phyloP scores from a whole-genome alignment of 2,113 vertebrate genomes.

The Oxyura jamaicensis region DNA sequence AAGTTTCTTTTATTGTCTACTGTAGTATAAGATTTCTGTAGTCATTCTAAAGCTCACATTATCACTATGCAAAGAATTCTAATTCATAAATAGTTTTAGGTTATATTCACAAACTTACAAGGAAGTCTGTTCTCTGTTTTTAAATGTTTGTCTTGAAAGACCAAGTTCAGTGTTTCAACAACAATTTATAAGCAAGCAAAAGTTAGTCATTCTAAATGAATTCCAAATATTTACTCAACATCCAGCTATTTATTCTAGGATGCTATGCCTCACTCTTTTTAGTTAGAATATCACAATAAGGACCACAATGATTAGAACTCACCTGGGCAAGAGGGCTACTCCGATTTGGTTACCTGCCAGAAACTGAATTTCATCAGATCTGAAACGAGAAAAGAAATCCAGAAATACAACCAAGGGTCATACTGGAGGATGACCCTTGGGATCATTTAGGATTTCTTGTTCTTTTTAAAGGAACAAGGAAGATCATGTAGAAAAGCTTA shows the following conservation, averaged over 20 bases:
- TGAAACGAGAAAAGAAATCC: not conserved
- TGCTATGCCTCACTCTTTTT: not conserved
- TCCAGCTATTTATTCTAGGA: not conserved
- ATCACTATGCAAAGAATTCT: constrained; percentile 39
- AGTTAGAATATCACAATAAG: not conserved
- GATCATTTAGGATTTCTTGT: not conserved
- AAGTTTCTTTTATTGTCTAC: constrained; percentile 49
- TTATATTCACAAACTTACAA: constrained; percentile 4
- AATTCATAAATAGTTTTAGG: not conserved
- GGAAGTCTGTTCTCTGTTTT: not conserved
- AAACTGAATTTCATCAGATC: not conserved
- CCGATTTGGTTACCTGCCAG: not conserved
- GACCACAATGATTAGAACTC: not conserved
- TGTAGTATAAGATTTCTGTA: constrained; percentile 38
- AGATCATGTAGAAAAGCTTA: not conserved
- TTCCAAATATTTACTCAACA: not conserved
- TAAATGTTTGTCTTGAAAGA: constrained; percentile 11
- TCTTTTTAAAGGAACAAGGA: not conserved
- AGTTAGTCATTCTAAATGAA: not conserved
- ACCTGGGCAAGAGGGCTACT: not conserved
- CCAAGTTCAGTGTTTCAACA: constrained; percentile 21
- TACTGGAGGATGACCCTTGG: not conserved
- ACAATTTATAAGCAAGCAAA: constrained; percentile 20
- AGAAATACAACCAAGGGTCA: not conserved
- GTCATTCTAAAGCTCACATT: constrained; percentile 45